phyloP scores from a whole-genome alignment of 2,113 vertebrate species.

The Notothenia rossii region DNA sequence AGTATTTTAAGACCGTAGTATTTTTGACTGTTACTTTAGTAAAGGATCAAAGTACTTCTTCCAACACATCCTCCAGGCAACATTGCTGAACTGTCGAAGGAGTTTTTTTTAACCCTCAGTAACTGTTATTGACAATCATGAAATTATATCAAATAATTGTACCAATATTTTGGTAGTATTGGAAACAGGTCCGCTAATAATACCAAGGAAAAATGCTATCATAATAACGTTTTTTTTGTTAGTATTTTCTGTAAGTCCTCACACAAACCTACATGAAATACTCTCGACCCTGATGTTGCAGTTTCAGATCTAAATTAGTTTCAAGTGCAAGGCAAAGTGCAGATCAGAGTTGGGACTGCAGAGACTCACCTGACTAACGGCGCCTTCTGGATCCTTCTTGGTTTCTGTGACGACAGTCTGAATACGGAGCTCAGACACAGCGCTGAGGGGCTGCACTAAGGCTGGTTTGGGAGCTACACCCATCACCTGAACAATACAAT shows the following conservation, averaged over 20 bases:
- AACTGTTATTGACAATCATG: too few relatives aligned
- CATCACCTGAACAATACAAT: conserved; percentile 53
- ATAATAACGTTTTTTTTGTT: not conserved
- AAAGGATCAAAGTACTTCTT: too few relatives aligned
- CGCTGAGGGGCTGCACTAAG: conserved; percentile 1
- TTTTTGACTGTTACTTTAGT: too few relatives aligned
- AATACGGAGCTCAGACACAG: conserved; percentile 5
- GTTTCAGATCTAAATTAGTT: not conserved
- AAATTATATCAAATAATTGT: too few relatives aligned
- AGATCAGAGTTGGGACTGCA: not conserved
- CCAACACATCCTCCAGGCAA: not conserved
- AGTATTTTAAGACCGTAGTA: too few relatives aligned
- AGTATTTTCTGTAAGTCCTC: not conserved
- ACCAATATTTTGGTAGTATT: not conserved
- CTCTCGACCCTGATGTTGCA: not conserved
- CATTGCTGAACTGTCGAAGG: not conserved
- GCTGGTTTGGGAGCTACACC: conserved; percentile 49
- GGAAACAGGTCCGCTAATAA: not conserved
- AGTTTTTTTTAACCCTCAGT: not conserved
- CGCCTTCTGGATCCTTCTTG: conserved; percentile 1
- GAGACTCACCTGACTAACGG: conserved; percentile 41
- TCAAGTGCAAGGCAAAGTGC: too few relatives aligned
- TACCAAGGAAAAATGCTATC: not conserved
- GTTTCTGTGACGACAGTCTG: not conserved
- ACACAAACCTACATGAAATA: not conserved